phyloP scores from a whole-genome alignment of 2,888 invertebrate species.

The Lordiphosa fenestrarum region DNA sequence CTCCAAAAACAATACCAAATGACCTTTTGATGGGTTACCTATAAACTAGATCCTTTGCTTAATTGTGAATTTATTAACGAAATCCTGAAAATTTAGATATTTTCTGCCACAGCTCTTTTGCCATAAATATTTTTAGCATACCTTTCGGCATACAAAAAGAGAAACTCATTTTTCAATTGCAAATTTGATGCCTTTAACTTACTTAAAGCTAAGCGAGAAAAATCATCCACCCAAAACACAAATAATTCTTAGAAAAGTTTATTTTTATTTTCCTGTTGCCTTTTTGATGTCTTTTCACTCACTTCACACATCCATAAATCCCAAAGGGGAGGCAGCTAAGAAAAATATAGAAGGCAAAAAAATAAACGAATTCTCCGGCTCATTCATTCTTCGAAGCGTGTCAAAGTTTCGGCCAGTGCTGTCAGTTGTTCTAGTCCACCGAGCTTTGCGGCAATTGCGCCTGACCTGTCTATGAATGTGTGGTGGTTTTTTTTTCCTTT shows the following conservation, averaged over 20 bases:
- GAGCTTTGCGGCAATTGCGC: slow-evolving; percentile 8
- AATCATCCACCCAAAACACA: neutral
- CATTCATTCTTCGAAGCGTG: slow-evolving; percentile 10
- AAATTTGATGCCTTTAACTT: neutral
- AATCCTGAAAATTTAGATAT: too few relatives aligned
- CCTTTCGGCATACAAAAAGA: too few relatives aligned
- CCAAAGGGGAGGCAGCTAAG: slow-evolving; percentile 1
- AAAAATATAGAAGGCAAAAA: neutral
- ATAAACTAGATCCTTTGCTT: too few relatives aligned
- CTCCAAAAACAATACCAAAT: too few relatives aligned
- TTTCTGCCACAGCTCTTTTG: too few relatives aligned
- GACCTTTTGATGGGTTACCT: too few relatives aligned
- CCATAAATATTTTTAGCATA: too few relatives aligned
- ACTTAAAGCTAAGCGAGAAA: slow-evolving; percentile 4
- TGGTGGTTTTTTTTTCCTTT: neutral
- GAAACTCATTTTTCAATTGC: too few relatives aligned
- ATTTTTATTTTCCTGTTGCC: neutral
- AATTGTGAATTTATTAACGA: too few relatives aligned
- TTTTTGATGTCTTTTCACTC: slow-evolving; percentile 5
- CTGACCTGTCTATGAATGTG: neutral
- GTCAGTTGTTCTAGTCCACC: slow-evolving; percentile 30
- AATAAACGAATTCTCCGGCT: slow-evolving; percentile 3
- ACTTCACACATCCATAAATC: slow-evolving; percentile 15
- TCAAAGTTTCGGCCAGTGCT: slow-evolving; percentile 27
- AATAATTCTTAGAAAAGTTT: slow-evolving; percentile 7